phyloP scores from a whole-genome alignment of 2,113 vertebrate species.

The Prochilodus magdalenae region DNA sequence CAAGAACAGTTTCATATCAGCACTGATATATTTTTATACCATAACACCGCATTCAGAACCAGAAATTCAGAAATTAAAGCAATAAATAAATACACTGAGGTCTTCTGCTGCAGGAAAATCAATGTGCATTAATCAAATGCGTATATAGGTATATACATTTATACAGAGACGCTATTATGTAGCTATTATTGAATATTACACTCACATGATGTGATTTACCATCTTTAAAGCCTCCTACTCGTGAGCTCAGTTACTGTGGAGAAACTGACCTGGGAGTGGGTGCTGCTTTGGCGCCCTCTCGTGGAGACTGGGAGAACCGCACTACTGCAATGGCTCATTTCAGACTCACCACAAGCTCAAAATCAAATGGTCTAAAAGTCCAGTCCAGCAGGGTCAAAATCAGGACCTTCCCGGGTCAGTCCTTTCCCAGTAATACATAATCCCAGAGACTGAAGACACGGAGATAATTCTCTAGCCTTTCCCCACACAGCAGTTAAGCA shows the following conservation, averaged over 20 bases:
- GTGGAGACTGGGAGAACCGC: slow-evolving; percentile 10
- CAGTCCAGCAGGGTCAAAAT: too few species aligned
- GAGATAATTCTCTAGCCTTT: too few species aligned
- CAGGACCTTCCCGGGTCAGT: too few species aligned
- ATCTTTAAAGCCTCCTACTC: neutral
- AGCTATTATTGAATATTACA: too few species aligned
- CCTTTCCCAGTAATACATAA: too few species aligned
- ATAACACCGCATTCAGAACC: neutral
- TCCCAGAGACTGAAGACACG: too few species aligned
- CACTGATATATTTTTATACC: neutral
- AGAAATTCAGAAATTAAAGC: neutral
- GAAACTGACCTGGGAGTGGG: neutral
- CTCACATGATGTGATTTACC: neutral
- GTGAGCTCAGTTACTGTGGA: neutral
- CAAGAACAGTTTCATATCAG: neutral
- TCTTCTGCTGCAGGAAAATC: too few species aligned
- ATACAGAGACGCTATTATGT: neutral
- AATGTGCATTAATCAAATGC: neutral
- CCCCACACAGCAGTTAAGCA: too few species aligned
- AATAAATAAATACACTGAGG: neutral
- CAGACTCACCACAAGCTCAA: neutral
- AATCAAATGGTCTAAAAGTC: neutral
- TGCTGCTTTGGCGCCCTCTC: slow-evolving; percentile 15
- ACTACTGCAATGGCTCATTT: slow-evolving; percentile 29
- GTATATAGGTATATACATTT: neutral